These are phyloP conservation scores for Paramisgurnus dabryanus DNA, from an alignment of 2,113 vertebrate species.

Conservation along the genomic window DNA sequence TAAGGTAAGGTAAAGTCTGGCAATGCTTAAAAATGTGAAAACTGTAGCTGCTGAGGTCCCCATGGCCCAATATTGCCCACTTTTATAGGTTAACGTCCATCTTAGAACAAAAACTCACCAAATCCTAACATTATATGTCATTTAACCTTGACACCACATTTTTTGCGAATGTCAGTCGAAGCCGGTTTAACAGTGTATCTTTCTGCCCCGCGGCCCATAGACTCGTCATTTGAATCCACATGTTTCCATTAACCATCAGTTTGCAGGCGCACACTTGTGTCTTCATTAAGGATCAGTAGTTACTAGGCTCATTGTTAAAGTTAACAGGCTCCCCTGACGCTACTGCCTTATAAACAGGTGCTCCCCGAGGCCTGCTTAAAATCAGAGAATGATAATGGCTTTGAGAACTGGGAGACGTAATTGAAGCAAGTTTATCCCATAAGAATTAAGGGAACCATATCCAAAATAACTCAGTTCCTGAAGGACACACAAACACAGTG, in stretches of 20 bases:
- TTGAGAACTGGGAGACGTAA: slow-evolving; percentile 52
- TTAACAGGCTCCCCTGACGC: slow-evolving; percentile 57
- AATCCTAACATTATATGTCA: not conserved
- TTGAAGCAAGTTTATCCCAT: slow-evolving; percentile 54
- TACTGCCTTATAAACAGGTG: slow-evolving; percentile 66
- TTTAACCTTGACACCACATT: slow-evolving; percentile 3
- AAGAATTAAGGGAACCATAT: slow-evolving; percentile 48
- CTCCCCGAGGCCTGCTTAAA: slow-evolving; percentile 64
- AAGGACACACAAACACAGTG: slow-evolving; percentile 48
- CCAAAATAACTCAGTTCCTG: slow-evolving; percentile 51
- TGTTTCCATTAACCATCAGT: slow-evolving; percentile 28
- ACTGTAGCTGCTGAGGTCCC: not conserved
- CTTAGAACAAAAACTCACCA: not conserved
- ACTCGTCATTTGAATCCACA: slow-evolving; percentile 8
- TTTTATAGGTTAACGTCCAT: slow-evolving; percentile 12
- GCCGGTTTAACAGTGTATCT: slow-evolving; percentile 6
- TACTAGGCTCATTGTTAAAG: slow-evolving; percentile 53
- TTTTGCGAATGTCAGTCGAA: not conserved
- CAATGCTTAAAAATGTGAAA: slow-evolving; percentile 18
- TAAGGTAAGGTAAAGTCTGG: not conserved
- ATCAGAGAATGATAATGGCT: slow-evolving; percentile 65
- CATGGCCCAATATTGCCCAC: not conserved
- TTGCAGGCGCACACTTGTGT: slow-evolving; percentile 35
- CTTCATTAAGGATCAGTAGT: slow-evolving; percentile 53
- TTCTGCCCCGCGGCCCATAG: not conserved